A percentile compares a stretch with the other conserved stretches of the same genome.
These are phyloP conservation scores for Papilio xuthus DNA, from an alignment of 1,140 invertebrate genomes.

Conservation along the genomic window DNA sequence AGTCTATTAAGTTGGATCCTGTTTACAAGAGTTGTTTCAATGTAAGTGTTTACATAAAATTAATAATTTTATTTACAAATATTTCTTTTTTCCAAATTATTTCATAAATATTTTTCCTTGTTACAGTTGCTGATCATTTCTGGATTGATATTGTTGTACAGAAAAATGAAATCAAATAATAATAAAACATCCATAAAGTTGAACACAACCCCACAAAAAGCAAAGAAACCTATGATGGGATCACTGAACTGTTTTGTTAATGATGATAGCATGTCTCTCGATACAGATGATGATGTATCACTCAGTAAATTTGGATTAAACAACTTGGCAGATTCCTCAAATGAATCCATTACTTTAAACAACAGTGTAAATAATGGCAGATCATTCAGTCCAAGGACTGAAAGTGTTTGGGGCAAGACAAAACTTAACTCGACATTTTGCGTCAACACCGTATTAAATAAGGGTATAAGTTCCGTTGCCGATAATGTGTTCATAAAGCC, in stretches of 20 bases:
- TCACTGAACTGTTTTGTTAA: constrained; percentile 54
- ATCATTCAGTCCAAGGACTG: constrained; percentile 64
- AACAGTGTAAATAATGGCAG: constrained; percentile 63
- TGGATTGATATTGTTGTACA: constrained; percentile 63
- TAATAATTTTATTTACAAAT: constrained; percentile 9
- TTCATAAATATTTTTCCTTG: constrained; percentile 40
- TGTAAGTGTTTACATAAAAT: constrained; percentile 49
- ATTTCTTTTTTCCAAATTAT: constrained; percentile 20
- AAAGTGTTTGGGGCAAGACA: constrained; percentile 68
- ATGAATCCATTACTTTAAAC: constrained; percentile 63
- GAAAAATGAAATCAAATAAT: constrained; percentile 55
- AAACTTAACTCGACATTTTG: constrained; percentile 73
- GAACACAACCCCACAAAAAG: constrained; percentile 57
- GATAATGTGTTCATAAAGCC: constrained; percentile 71
- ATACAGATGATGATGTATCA: constrained; percentile 75
- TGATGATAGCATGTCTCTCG: constrained; percentile 62
- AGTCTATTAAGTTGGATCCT: constrained; percentile 52
- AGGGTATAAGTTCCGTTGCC: constrained; percentile 60
- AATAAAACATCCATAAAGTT: constrained; percentile 48
- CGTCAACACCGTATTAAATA: constrained; percentile 60
- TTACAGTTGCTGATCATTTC: constrained; percentile 65
- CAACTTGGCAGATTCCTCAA: constrained; percentile 70
- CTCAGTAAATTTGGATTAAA: constrained; percentile 74
- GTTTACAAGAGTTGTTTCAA: constrained; percentile 63
- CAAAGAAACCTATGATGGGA: constrained; percentile 60